These are phyloP conservation scores for Microctonus brassicae DNA, from an alignment of 2,888 invertebrate species.

Conservation along the genomic window DNA sequence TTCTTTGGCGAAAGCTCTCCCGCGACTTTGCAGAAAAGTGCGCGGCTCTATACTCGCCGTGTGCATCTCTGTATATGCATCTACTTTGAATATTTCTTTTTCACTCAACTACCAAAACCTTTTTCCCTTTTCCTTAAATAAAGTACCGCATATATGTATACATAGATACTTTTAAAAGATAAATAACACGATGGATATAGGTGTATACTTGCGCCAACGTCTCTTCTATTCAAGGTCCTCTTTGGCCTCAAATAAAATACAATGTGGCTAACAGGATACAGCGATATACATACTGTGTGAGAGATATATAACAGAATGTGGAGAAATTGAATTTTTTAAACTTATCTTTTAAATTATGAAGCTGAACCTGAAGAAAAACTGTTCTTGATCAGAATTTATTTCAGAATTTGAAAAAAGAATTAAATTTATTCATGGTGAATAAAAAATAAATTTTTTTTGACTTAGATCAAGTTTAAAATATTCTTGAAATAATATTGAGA, in stretches of 20 bases:
- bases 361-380: too few relatives aligned
- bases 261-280: not conserved
- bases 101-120: not conserved
- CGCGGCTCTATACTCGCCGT: not conserved
- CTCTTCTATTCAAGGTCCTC: not conserved
- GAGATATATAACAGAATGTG: not conserved
- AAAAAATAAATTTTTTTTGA: too few relatives aligned
- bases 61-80: not conserved
- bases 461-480: too few relatives aligned
- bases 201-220: not conserved
- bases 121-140: not conserved
- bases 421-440: too few relatives aligned
- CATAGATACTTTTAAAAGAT: not conserved
- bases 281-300: not conserved
- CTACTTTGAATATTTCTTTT: not conserved
- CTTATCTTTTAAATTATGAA: not conserved
- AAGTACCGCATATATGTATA: not conserved
- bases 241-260: not conserved
- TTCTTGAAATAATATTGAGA: too few relatives aligned
- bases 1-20: constrained; percentile 5
- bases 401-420: too few relatives aligned
- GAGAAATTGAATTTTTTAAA: constrained; percentile 1
- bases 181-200: not conserved
- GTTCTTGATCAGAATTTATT: too few relatives aligned
- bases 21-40: not conserved